A percentile compares a stretch with the other conserved stretches of the same genome.
Conservation (phyloP, 2,888 invertebrate species). For the Rhopalosiphum nymphaeae region DNA sequence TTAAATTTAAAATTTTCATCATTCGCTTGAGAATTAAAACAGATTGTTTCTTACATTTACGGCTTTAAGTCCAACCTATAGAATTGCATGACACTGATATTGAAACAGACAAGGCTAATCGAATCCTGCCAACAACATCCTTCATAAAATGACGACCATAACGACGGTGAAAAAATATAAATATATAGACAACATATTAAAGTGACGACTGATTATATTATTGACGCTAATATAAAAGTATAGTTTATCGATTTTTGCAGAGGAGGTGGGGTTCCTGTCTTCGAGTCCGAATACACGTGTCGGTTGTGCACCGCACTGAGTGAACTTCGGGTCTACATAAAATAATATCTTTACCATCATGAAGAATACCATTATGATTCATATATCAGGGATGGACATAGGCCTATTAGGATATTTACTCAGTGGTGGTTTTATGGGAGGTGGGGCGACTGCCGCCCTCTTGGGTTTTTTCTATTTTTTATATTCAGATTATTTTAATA, state of each 20-base stretch:
- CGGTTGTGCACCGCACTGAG: not conserved
- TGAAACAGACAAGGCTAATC: not conserved
- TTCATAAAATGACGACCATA: not conserved
- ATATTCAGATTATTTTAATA: no score
- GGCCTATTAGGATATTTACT: no score
- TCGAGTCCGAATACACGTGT: not conserved
- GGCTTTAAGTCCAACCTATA: not conserved
- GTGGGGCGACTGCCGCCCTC: no score
- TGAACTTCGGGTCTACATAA: not conserved
- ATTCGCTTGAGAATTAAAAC: not conserved
- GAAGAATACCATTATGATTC: not conserved
- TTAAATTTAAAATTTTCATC: not conserved
- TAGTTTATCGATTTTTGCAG: not conserved
- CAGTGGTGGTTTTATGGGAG: no score
- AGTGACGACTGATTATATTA: no score
- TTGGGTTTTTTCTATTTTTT: no score
- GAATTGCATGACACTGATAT: not conserved
- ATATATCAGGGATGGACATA: no score
- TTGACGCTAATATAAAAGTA: no score
- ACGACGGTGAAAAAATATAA: not conserved
- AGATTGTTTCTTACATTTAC: not conserved
- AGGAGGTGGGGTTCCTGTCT: not conserved
- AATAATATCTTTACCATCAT: not conserved
- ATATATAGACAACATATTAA: no score
- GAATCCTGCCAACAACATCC: not conserved